Evolutionary conservation across 2,888 invertebrate species (phyloP), one percentile per base, ranked within the genome.

Genomic region (Lasioglossum morio): DNA sequence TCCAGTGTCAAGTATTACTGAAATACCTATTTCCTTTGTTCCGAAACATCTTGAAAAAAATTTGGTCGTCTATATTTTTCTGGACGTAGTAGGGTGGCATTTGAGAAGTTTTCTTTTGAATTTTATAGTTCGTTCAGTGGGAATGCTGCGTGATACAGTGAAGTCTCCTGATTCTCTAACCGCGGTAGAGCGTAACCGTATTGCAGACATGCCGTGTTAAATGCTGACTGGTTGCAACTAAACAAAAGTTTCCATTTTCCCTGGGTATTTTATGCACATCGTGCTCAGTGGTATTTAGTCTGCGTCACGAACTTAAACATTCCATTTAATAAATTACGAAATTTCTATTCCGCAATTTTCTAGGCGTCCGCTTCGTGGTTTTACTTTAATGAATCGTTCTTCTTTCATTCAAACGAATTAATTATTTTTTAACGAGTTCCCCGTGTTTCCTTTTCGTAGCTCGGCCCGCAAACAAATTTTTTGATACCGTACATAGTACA

Each of bases 311-410:
- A 34, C 37, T 69, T 69, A 23, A 69, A 34, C 10, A 37, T 69
- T 69, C 23, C 69, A 69, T 69, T 37, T 10, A 69, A 37, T 23
- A 69, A 69, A 69, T 69, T 69, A 30, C 63, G 4, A 70, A 40
- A 40, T 70, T 40, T 70, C 23, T 37, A n/a, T 70, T 70, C n/a
- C 70, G 37, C n/a, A 70, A 40, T 70, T 70, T 40, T 70, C 37
- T 40, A 70, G 37, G 5, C 40, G n/a, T 4, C 37, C 34, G 34
- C 37, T 0, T 70, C 14, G n/a, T 14, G 16, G 23, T 37, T 0
- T 34, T n/a, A 37, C 69, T 40, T 70, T 70, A n/a, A 70, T 40
- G 37, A 40, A 37, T 40, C 40, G 70, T 70, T 70, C 63, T 30
- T 69, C 37, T 69, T 40, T 69, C 69, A 70, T 70, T 70, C 2